These are phyloP conservation scores for Drosophila navojoa DNA, from an alignment of 1,140 invertebrate species.

Conservation along the genomic window DNA sequence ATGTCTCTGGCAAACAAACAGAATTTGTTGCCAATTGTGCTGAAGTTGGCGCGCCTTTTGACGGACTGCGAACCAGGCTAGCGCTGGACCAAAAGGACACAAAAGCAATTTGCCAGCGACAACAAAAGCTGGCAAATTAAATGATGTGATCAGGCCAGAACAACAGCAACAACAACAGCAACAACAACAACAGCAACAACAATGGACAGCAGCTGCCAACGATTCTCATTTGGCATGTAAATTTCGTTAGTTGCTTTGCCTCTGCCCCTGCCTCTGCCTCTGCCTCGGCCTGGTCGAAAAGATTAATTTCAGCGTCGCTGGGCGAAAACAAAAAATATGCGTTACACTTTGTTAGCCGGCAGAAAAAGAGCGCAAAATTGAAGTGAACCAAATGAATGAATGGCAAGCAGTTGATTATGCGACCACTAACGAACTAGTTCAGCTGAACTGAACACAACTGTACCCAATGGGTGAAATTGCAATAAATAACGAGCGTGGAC, in stretches of 20 bases:
- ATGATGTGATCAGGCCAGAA: slow-evolving; percentile 31
- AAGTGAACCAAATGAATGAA: slow-evolving; percentile 17
- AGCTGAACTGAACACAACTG: slow-evolving; percentile 1
- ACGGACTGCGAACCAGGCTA: slow-evolving; percentile 21
- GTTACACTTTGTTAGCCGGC: slow-evolving; percentile 15
- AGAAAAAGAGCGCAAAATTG: background rate
- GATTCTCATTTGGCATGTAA: slow-evolving; percentile 32
- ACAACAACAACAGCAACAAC: background rate
- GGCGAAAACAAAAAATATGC: slow-evolving; percentile 16
- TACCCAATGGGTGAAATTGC: background rate
- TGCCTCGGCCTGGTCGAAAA: background rate
- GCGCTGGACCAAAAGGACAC: slow-evolving; percentile 2
- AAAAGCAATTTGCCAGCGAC: slow-evolving; percentile 28
- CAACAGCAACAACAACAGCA: background rate
- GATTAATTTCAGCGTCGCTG: background rate
- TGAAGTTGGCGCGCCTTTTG: slow-evolving; percentile 23
- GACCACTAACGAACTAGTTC: slow-evolving; percentile 14
- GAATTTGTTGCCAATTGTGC: slow-evolving; percentile 13
- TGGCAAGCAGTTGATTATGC: slow-evolving; percentile 24
- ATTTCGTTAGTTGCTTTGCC: slow-evolving; percentile 10
- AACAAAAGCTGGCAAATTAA: slow-evolving; percentile 40
- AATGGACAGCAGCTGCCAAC: slow-evolving; percentile 5
- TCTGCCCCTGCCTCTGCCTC: background rate
- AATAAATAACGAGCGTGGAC: background rate
- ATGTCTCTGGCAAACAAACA: background rate